Conservation (phyloP, 53 echinoderm and acorn worm genomes). For the Zoroaster sp. region DNA sequence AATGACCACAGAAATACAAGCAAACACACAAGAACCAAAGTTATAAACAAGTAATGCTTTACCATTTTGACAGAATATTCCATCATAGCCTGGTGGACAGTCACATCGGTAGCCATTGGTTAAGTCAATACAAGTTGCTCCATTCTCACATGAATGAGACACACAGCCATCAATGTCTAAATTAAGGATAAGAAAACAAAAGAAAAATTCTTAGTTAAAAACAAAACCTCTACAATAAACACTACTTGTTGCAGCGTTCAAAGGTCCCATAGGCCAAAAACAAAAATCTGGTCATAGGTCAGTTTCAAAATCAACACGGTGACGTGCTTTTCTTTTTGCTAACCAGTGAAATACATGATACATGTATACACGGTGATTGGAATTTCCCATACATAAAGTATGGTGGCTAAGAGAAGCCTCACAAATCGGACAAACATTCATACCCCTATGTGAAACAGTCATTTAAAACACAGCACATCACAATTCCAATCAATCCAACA, state of each 20-base stretch:
- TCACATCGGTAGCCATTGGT: slow-evolving; percentile 18
- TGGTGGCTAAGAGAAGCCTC: neutral
- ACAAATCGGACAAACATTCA: neutral
- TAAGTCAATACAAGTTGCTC: slow-evolving; percentile 40
- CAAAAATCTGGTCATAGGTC: too few relatives aligned
- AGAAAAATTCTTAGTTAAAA: neutral
- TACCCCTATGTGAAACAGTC: neutral
- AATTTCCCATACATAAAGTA: too few relatives aligned
- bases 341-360: too few relatives aligned
- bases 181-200: neutral
- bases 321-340: too few relatives aligned
- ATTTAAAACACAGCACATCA: too few relatives aligned
- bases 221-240: neutral
- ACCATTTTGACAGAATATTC: slow-evolving; percentile 31
- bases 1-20: neutral
- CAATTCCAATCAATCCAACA: too few relatives aligned
- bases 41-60: neutral
- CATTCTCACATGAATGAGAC: slow-evolving; percentile 49
- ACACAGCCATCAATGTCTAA: slow-evolving; percentile 15
- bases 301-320: too few relatives aligned
- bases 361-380: too few relatives aligned
- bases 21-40: neutral
- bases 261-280: too few relatives aligned
- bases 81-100: slow-evolving; percentile 34
- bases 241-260: too few relatives aligned